Evolutionary conservation across 2,797 vertebrate genomes (phyloP).

Genomic region (Austrolebias charrua): DNA sequence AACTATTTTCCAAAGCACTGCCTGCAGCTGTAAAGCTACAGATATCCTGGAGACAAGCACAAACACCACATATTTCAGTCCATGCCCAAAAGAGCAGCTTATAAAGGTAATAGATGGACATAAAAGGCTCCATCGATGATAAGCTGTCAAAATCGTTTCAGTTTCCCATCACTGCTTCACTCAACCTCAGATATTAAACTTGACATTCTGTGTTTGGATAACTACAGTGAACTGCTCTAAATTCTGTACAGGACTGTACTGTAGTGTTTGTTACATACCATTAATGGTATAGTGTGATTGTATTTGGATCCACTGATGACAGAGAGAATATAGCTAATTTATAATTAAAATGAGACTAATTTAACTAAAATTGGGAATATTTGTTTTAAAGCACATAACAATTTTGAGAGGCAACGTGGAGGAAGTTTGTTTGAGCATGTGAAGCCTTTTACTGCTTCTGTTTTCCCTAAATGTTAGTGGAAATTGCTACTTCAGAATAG

Average conservation of each 20-base stretch:
- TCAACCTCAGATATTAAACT: constrained; percentile 7
- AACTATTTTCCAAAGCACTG: constrained; percentile 1
- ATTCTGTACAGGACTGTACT: constrained; percentile 10
- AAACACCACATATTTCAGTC: constrained; percentile 22
- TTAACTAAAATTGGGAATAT: not conserved
- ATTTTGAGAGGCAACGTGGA: not conserved
- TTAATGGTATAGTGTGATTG: not conserved
- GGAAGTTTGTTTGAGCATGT: constrained; percentile 14
- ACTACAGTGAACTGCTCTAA: not conserved
- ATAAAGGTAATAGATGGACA: constrained; percentile 27
- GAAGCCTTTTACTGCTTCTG: constrained; percentile 21
- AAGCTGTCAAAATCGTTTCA: constrained; percentile 11
- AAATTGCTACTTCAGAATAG: constrained; percentile 28
- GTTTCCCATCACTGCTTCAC: constrained; percentile 11
- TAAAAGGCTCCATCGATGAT: constrained; percentile 35
- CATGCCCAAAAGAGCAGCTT: constrained; percentile 14
- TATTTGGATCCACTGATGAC: not conserved
- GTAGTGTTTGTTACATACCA: not conserved
- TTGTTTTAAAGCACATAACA: constrained; percentile 20
- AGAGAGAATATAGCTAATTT: constrained; percentile 13
- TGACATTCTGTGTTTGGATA: not conserved
- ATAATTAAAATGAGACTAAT: not conserved
- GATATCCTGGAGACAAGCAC: constrained; percentile 20
- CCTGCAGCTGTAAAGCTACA: constrained; percentile 1
- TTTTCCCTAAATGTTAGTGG: constrained; percentile 37